Conservation (phyloP, 1,140 invertebrate genomes). For the Oncopodura yosiiana region DNA sequence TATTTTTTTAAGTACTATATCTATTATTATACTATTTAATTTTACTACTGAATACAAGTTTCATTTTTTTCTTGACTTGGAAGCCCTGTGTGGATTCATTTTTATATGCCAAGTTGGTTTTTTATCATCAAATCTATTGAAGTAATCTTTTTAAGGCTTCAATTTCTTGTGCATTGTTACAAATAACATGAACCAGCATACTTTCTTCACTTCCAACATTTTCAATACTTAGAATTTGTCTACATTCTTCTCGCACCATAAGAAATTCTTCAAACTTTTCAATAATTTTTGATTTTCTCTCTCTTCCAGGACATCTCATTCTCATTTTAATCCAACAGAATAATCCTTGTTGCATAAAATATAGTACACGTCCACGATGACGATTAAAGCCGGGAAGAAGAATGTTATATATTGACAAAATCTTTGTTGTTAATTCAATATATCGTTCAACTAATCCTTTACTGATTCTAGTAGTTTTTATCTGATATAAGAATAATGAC, state of each 20-base stretch:
- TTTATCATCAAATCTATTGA: too few species aligned
- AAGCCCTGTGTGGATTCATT: too few species aligned
- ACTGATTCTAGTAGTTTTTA: background rate
- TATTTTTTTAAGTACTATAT: too few species aligned
- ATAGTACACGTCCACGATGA: slow-evolving; percentile 4
- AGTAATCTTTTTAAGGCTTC: too few species aligned
- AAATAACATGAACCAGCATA: slow-evolving; percentile 4
- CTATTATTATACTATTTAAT: too few species aligned
- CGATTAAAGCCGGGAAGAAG: slow-evolving; percentile 10
- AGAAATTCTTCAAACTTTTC: slow-evolving; percentile 2
- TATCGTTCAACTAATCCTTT: slow-evolving; percentile 1
- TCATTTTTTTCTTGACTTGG: too few species aligned
- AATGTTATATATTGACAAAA: background rate
- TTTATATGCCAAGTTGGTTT: too few species aligned
- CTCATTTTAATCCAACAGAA: background rate
- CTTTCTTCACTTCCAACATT: slow-evolving; percentile 3
- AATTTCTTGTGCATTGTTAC: background rate
- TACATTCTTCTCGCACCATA: background rate
- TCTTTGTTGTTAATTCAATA: background rate
- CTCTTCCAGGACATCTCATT: too few species aligned
- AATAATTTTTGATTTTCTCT: background rate
- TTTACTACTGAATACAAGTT: too few species aligned
- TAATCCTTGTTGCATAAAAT: slow-evolving; percentile 12
- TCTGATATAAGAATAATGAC: slow-evolving; percentile 3
- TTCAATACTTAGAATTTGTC: slow-evolving; percentile 4